Evolutionary conservation across 2,888 invertebrate genomes (phyloP).

Genomic region (Zonitis immaculata): DNA sequence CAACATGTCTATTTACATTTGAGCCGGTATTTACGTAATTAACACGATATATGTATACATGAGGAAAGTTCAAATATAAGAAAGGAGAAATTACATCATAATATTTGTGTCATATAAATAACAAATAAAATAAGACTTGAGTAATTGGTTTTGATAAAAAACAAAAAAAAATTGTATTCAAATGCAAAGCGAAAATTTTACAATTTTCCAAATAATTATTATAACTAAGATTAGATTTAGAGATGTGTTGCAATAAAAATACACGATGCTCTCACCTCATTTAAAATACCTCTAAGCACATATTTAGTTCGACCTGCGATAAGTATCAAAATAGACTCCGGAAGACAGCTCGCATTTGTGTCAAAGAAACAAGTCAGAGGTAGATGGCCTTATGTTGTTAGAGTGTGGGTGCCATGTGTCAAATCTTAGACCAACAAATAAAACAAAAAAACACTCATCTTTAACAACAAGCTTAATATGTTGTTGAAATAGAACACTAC

Average conservation of each 20-base stretch:
- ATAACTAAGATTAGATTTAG: no score
- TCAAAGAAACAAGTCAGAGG: conserved; percentile 37
- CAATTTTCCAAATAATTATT: no score
- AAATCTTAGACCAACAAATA: not conserved
- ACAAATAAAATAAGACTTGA: not conserved
- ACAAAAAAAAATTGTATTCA: no score
- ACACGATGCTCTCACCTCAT: not conserved
- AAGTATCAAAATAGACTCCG: conserved; percentile 44
- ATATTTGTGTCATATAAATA: conserved; percentile 8
- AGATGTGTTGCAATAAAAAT: no score
- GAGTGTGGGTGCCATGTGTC: conserved; percentile 27
- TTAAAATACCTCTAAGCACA: conserved; percentile 1
- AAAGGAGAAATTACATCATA: conserved; percentile 7
- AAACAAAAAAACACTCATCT: not conserved
- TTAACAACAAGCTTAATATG: not conserved
- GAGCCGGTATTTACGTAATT: conserved; percentile 6
- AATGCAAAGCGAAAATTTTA: no score
- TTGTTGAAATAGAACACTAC: conserved; percentile 1
- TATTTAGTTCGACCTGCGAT: conserved; percentile 19
- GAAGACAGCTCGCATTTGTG: conserved; percentile 40
- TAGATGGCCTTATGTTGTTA: conserved; percentile 32
- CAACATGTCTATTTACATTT: not conserved
- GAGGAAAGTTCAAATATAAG: conserved; percentile 8
- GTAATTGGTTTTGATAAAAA: conserved; percentile 7
- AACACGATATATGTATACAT: not conserved